Base-by-base conservation (phyloP, 2,888 invertebrate genomes). In the Ceratothoa steindachneri region DNA sequence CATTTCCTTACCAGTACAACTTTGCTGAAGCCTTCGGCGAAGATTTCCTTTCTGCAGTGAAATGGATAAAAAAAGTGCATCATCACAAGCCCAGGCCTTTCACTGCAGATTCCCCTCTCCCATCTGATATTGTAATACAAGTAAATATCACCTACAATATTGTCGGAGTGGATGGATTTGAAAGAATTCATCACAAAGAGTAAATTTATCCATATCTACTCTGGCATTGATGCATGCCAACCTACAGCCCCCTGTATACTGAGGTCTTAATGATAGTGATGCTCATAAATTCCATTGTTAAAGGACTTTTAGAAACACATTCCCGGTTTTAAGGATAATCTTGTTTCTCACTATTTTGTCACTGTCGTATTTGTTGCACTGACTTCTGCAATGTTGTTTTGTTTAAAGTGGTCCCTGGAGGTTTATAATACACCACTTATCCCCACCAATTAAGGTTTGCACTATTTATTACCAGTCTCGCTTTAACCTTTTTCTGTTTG, bases 1-100 rank as follows among this genome's bases (percentile, higher is more conserved):
- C 82, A 2, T 95, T 95, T 83, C 95, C 95, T 0, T 91, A 94
- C 85, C 90, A 92, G 82, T 95, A 95, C 82, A 89, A 91, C 70
- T 95, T 93, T 83, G 92, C 93, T 19, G 91, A 92, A 77, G 93
- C 94, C 0, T 90, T 94, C 74, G 93, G 93, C 83, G 93, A 93
- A 80, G 93, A 95, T 83, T 89, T 93, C 75, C 88, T 97, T n/a
- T 93, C 93, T 0, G 87, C 95, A 30, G 89, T 93, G 82, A 98
- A 97, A 84, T 99, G 98, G 98, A 84, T 97, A 71, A 96, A 95
- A 84, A 67, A 69, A 15, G 73, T 80, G 2, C 80, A 80, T 52
- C 88, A 87, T 60, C 85, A 88, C 66, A 87, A 89, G 83, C 84
- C 83, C 77, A 88, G 88, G 68, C 88, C 90, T 0, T 90, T 91